Evolutionary conservation across 1,140 invertebrate genomes (phyloP).

Genomic region (Rhagoletis zephyria): DNA sequence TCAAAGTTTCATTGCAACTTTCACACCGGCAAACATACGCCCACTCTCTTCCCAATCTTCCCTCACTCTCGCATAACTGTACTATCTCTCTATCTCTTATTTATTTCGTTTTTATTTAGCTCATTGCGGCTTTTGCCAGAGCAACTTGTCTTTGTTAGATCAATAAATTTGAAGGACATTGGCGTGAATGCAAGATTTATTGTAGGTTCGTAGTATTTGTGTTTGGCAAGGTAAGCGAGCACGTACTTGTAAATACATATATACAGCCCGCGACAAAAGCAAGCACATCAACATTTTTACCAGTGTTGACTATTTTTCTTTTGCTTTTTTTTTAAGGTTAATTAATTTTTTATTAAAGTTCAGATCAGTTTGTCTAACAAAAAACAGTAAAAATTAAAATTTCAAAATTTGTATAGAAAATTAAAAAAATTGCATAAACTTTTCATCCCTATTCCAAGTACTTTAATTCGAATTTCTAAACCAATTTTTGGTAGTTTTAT

Average conservation of each 20-base stretch:
- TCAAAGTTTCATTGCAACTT: not conserved
- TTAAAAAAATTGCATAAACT: no score
- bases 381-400: no score
- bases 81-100: not conserved
- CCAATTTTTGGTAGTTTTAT: no score
- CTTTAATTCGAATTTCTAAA: no score
- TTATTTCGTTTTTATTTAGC: not conserved
- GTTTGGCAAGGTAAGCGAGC: not conserved
- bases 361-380: no score
- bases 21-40: not conserved
- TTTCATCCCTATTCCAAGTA: no score
- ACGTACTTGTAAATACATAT: not conserved
- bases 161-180: slow-evolving; percentile 44
- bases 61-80: not conserved
- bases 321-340: no score
- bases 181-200: slow-evolving; percentile 10
- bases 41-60: not conserved
- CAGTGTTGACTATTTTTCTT: no score
- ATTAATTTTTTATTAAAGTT: no score
- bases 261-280: no score
- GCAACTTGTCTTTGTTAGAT: slow-evolving; percentile 43
- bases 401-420: no score
- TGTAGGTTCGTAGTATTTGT: not conserved
- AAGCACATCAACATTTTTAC: no score
- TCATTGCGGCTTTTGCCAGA: not conserved